Evolutionary conservation across 2,888 invertebrate genomes (phyloP).

Genomic region (Monochamus alternatus): DNA sequence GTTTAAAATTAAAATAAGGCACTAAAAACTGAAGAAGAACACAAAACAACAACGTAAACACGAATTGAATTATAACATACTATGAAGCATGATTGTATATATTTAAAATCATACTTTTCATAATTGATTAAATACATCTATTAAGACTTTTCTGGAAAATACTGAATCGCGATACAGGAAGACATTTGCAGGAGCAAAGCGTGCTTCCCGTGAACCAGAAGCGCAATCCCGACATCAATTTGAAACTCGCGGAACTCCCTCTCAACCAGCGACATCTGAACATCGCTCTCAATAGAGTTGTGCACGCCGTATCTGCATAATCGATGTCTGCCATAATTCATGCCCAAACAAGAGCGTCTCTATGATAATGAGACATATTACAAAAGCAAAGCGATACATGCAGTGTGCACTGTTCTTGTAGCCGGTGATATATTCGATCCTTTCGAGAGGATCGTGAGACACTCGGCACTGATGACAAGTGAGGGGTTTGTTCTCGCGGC

Average conservation of each 20-base stretch:
- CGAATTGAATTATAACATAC: no score
- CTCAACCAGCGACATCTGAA: constrained; percentile 11
- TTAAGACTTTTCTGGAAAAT: no score
- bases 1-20: no score
- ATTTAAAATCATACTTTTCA: no score
- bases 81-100: no score
- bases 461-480: constrained; percentile 22
- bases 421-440: constrained; percentile 39
- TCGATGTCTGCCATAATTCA: constrained; percentile 35
- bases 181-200: no score
- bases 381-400: constrained; percentile 40
- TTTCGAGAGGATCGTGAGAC: constrained; percentile 36
- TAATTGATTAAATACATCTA: no score
- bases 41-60: no score
- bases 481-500: constrained; percentile 19
- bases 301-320: constrained; percentile 30
- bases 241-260: constrained; percentile 23
- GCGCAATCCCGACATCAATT: constrained; percentile 9
- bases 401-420: constrained; percentile 30
- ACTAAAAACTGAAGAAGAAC: no score
- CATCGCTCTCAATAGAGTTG: constrained; percentile 30
- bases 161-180: no score
- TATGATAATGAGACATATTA: constrained; percentile 38
- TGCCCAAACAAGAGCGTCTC: constrained; percentile 30
- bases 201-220: not conserved